Conservation (phyloP, 1,140 invertebrate genomes). For the Drosophila grimshawi region DNA sequence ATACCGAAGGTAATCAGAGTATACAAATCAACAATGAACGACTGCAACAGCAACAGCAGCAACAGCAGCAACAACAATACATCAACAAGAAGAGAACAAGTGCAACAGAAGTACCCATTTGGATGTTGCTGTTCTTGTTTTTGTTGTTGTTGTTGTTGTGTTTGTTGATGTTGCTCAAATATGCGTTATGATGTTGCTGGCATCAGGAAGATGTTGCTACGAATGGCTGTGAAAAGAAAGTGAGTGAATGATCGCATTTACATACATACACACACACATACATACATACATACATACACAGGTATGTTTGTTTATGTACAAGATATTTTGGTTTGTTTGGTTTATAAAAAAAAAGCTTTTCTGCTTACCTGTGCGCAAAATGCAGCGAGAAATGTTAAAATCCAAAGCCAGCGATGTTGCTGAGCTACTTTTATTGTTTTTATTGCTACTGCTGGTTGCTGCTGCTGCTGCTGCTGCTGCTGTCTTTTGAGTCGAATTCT, state of each 20-base stretch:
- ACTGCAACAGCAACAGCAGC: constrained; percentile 10
- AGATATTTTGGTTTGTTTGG: background rate
- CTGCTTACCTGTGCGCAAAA: constrained; percentile 68
- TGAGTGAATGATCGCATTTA: constrained; percentile 27
- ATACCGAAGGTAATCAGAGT: too few species aligned
- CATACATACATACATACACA: background rate
- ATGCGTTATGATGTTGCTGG: constrained; percentile 12
- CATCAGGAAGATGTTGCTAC: background rate
- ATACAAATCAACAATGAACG: constrained; percentile 19
- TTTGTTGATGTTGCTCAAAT: constrained; percentile 5
- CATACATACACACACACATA: background rate
- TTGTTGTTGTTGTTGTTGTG: constrained; percentile 6
- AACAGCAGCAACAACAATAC: constrained; percentile 8
- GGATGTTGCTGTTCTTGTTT: constrained; percentile 29
- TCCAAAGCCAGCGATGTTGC: constrained; percentile 62
- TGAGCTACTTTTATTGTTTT: constrained; percentile 33
- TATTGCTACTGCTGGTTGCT: constrained; percentile 14
- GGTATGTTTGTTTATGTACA: background rate
- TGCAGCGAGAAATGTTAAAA: constrained; percentile 66
- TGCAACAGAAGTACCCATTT: background rate
- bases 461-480: constrained; percentile 26
- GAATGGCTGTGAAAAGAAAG: constrained; percentile 23
- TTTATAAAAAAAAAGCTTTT: background rate
- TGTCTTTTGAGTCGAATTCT: constrained; percentile 77
- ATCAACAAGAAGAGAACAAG: constrained; percentile 16